Evolutionary conservation across 2,888 invertebrate genomes (phyloP).

Genomic region (Griposia aprilina): DNA sequence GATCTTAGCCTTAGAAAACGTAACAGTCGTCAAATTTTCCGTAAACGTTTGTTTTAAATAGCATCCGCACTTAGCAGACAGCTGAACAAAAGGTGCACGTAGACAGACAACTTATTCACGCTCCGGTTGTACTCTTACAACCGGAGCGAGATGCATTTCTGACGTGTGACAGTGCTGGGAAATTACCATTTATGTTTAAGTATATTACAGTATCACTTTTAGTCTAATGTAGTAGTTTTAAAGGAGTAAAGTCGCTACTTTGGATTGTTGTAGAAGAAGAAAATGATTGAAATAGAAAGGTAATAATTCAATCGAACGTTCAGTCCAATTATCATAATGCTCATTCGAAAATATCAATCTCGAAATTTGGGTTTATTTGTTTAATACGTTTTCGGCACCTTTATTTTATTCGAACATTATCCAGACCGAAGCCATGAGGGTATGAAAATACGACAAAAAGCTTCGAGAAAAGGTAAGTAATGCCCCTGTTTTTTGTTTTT

Average conservation of each 20-base stretch:
- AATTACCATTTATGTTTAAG: constrained; percentile 11
- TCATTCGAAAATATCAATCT: not conserved
- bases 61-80: constrained; percentile 2
- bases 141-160: constrained; percentile 2
- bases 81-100: constrained; percentile 21
- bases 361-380: not conserved
- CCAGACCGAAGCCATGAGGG: too few relatives aligned
- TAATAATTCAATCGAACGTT: not conserved
- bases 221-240: not conserved
- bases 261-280: too few relatives aligned
- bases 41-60: not conserved
- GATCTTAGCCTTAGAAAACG: not conserved
- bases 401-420: not conserved
- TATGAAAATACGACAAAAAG: too few relatives aligned
- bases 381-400: not conserved
- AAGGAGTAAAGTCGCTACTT: not conserved
- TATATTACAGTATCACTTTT: not conserved
- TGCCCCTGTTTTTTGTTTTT: too few relatives aligned
- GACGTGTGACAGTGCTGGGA: not conserved
- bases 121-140: constrained; percentile 13
- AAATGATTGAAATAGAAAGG: not conserved
- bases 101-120: constrained; percentile 17
- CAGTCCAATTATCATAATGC: not conserved
- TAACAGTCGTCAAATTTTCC: not conserved
- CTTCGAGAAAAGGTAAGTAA: too few relatives aligned